Base-by-base conservation (phyloP, 2,113 vertebrate species). In the Mastomys coucha region DNA sequence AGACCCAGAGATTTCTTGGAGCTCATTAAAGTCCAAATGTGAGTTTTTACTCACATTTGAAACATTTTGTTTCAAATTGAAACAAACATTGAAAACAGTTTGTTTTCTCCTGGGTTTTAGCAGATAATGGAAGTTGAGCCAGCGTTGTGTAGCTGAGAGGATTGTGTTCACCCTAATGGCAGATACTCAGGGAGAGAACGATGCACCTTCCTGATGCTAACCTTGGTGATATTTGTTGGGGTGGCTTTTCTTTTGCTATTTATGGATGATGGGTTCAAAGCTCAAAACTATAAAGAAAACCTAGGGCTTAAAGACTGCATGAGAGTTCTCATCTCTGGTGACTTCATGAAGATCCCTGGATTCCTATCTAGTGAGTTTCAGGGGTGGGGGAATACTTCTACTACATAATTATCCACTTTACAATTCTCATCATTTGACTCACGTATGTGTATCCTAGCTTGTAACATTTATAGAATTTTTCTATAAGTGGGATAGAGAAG, bases 41-140 rank as follows among this genome's bases (percentile, higher is more conserved):
- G 51, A 24, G 39, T 70, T 58, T 88, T 60, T 4, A 58, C 87
- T n/a, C n/a, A n/a, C 26, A 63, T 69, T 95, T 70, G 78, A 97
- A 93, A 92, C 51, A 69, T 60, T 95, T 92, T 84, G 16, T 84
- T 96, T 75, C n/a, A n/a, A n/a, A n/a, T n/a, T n/a, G n/a, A n/a
- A n/a, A n/a, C n/a, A n/a, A n/a, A n/a, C 8, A 53, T 53, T 53
- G 51, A 53, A 53, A 53, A 13, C 53, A 53, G 53, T 53, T 53
- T 53, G 13, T 95, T 97, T 94, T 75, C 92, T 96, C n/a, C 73
- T 70, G 51, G 94, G 70, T 95, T 97, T 94, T 58, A 36, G 42
- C n/a, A 87, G 89, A 89, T 76, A 88, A 87, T 73, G 63, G 65
- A 63, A 94, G 78, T 10, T 91, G 33, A 72, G 42, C 94, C 91